phyloP scores from a whole-genome alignment of 2,888 invertebrate species.

The Caenorhabditis angaria region DNA sequence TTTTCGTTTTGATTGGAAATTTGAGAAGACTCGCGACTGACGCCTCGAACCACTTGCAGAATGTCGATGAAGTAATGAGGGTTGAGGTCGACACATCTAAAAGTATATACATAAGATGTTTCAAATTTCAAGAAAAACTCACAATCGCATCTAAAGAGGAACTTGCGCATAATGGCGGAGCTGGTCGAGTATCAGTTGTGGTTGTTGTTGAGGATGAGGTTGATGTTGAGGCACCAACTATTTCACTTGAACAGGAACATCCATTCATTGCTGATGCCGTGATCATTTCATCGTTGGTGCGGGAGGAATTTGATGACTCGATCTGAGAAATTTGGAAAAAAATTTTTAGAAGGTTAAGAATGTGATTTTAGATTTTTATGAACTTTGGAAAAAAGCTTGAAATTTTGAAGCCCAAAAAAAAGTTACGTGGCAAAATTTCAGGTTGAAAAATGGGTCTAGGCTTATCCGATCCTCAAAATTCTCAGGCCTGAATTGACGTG shows the following conservation, averaged over 20 bases:
- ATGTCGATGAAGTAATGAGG: slow-evolving; percentile 43
- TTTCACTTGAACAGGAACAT: slow-evolving; percentile 49
- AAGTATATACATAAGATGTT: neutral
- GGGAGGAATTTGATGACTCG: slow-evolving; percentile 11
- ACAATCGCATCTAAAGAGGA: slow-evolving; percentile 51
- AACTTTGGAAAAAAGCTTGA: neutral
- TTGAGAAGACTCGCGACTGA: slow-evolving; percentile 46
- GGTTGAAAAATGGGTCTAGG: too few relatives aligned
- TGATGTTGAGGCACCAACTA: slow-evolving; percentile 30
- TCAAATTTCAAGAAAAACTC: slow-evolving; percentile 1
- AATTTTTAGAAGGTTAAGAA: too few relatives aligned
- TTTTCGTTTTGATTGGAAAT: slow-evolving; percentile 46
- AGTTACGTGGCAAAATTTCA: neutral
- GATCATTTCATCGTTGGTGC: slow-evolving; percentile 16
- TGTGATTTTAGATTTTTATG: too few relatives aligned
- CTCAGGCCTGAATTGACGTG: too few relatives aligned
- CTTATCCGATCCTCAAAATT: too few relatives aligned
- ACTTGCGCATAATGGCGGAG: slow-evolving; percentile 50
- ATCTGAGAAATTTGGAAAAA: too few relatives aligned
- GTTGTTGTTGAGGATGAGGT: slow-evolving; percentile 25
- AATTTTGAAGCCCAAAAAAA: neutral
- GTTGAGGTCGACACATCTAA: slow-evolving; percentile 49
- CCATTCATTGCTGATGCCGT: slow-evolving; percentile 41
- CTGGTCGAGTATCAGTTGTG: slow-evolving; percentile 34
- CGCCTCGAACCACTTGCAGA: slow-evolving; percentile 51